Evolutionary conservation across 30 jellyfish, hydroid and myxozoan genomes (phyloP).

Genomic region (Pseudorhiza aurosa): DNA sequence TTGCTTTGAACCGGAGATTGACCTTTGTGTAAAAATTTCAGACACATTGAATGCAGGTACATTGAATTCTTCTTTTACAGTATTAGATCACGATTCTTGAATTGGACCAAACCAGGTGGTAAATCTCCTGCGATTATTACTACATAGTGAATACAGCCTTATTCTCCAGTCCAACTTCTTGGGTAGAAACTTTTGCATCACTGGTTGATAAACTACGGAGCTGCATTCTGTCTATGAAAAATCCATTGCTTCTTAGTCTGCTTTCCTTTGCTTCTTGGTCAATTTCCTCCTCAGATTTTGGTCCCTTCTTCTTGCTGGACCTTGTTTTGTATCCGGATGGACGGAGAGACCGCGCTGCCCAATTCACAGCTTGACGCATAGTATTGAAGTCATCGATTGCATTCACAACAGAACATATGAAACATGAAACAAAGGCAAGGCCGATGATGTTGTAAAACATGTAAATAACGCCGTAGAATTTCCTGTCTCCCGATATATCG

Average conservation of each 20-base stretch:
- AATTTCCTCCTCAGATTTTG: not conserved
- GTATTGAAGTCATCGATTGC: constrained; percentile 66
- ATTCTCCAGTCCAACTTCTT: not conserved
- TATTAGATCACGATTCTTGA: too few relatives aligned
- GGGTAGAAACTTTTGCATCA: not conserved
- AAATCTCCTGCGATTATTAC: not conserved
- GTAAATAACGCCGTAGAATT: constrained; percentile 48
- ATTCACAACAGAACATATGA: constrained; percentile 59
- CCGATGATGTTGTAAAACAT: constrained; percentile 72
- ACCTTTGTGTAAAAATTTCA: too few relatives aligned
- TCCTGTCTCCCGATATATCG: constrained; percentile 53
- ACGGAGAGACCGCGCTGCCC: constrained; percentile 43
- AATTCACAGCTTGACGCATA: constrained; percentile 17
- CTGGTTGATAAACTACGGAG: not conserved
- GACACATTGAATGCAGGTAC: too few relatives aligned
- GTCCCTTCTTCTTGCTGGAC: not conserved
- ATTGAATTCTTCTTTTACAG: too few relatives aligned
- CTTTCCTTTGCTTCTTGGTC: not conserved
- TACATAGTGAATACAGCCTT: not conserved
- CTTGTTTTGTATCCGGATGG: not conserved
- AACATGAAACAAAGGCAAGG: constrained; percentile 56
- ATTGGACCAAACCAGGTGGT: too few relatives aligned
- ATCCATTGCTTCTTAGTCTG: not conserved
- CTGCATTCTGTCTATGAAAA: not conserved
- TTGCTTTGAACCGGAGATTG: too few relatives aligned